phyloP scores from a whole-genome alignment of 1,140 invertebrate species.

The Homalodisca vitripennis region DNA sequence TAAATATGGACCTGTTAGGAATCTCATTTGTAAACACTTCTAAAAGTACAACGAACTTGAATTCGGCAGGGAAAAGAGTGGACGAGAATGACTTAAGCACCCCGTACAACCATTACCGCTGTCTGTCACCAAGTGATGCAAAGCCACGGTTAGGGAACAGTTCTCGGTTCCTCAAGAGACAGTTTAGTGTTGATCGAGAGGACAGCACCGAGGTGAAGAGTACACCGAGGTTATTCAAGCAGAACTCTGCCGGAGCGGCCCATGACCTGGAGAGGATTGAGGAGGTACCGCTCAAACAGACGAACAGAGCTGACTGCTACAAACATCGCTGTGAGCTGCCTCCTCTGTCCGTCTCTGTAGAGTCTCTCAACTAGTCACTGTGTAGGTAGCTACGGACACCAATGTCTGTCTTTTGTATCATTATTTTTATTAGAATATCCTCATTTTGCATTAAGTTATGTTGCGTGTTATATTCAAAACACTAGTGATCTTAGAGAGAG shows the following conservation, averaged over 20 bases:
- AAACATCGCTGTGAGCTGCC: slow-evolving; percentile 27
- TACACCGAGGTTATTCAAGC: slow-evolving; percentile 57
- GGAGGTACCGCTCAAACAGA: slow-evolving; percentile 48
- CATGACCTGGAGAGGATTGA: slow-evolving; percentile 69
- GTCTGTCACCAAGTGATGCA: slow-evolving; percentile 64
- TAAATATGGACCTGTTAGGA: slow-evolving; percentile 41
- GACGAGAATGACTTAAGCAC: slow-evolving; percentile 65
- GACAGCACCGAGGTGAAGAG: slow-evolving; percentile 51
- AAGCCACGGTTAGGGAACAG: slow-evolving; percentile 41
- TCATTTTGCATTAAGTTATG: too few species aligned
- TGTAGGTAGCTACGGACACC: slow-evolving; percentile 15
- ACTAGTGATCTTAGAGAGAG: too few species aligned
- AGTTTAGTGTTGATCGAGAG: slow-evolving; percentile 68
- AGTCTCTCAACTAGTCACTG: slow-evolving; percentile 25
- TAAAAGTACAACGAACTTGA: slow-evolving; percentile 36
- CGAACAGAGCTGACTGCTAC: not conserved
- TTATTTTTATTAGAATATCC: too few species aligned
- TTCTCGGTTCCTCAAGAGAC: slow-evolving; percentile 53
- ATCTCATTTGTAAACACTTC: slow-evolving; percentile 46
- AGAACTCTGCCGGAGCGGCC: slow-evolving; percentile 68
- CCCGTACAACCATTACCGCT: slow-evolving; percentile 69
- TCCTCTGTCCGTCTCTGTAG: slow-evolving; percentile 7
- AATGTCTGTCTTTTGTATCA: not conserved
- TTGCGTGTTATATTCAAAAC: too few species aligned
- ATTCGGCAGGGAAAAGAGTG: slow-evolving; percentile 44